Evolutionary conservation across 2,888 invertebrate species (phyloP).

Genomic region (Nomada ferruginata): DNA sequence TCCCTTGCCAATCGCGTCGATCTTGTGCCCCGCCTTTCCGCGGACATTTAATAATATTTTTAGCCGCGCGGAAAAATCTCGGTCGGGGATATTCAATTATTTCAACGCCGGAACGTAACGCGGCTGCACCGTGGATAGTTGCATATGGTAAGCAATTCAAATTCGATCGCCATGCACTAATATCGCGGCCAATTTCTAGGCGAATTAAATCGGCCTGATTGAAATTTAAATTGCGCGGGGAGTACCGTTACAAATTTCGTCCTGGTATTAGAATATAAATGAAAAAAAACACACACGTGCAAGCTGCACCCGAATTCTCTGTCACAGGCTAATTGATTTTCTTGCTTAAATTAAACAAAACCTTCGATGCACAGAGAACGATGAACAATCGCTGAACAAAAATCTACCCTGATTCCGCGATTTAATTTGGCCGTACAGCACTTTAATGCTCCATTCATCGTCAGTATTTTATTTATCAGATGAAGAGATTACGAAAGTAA

Average conservation of each 20-base stretch:
- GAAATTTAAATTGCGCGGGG: slow-evolving; percentile 51
- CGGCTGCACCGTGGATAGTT: background rate
- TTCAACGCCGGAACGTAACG: background rate
- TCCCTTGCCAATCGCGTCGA: no score
- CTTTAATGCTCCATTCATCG: slow-evolving; percentile 14
- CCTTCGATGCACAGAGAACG: background rate
- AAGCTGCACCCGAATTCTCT: background rate
- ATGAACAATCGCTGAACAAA: slow-evolving; percentile 8
- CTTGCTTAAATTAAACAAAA: background rate
- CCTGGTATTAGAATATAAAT: slow-evolving; percentile 53
- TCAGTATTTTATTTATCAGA: slow-evolving; percentile 13
- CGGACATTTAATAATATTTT: no score
- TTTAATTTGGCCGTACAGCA: background rate
- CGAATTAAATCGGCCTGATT: slow-evolving; percentile 41
- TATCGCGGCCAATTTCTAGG: slow-evolving; percentile 39
- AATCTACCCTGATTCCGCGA: background rate
- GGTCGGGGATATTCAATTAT: no score
- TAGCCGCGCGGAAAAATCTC: background rate
- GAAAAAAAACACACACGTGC: slow-evolving; percentile 19
- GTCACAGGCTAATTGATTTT: slow-evolving; percentile 22
- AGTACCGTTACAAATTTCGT: slow-evolving; percentile 19
- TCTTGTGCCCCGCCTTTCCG: no score
- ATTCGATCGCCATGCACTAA: slow-evolving; percentile 2
- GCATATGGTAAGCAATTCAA: background rate
- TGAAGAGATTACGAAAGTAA: background rate